These are phyloP conservation scores for Clavelina lepadiformis DNA, from an alignment of 23 tunicate species.

Conservation along the genomic window DNA sequence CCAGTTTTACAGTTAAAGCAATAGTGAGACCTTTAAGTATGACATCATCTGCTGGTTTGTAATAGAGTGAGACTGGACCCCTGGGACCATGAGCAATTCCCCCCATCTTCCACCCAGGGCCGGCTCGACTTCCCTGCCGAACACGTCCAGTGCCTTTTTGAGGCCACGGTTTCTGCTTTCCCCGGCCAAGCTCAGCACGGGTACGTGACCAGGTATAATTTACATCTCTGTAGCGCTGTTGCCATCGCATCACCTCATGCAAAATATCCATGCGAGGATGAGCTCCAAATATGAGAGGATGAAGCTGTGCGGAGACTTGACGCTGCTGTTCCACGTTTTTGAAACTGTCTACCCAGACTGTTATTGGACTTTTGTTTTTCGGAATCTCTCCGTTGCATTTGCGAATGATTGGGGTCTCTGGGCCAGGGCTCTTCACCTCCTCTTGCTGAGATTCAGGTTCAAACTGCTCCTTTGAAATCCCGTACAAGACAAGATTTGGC, in stretches of 20 bases:
- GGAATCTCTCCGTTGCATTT: slow-evolving; percentile 14
- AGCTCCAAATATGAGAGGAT: slow-evolving; percentile 57
- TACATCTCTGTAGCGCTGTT: slow-evolving; percentile 60
- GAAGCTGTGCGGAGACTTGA: slow-evolving; percentile 29
- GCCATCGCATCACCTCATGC: slow-evolving; percentile 76
- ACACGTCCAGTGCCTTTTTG: slow-evolving; percentile 75
- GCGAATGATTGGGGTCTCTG: slow-evolving; percentile 14
- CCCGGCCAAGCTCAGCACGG: slow-evolving; percentile 75
- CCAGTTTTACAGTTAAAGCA: slow-evolving; percentile 52
- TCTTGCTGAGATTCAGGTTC: background rate
- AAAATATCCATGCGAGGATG: slow-evolving; percentile 84
- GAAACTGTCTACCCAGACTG: slow-evolving; percentile 43
- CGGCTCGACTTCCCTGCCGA: slow-evolving; percentile 58
- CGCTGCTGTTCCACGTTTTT: background rate
- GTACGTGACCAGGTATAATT: slow-evolving; percentile 74
- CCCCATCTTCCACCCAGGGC: slow-evolving; percentile 78
- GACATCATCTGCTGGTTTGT: slow-evolving; percentile 21
- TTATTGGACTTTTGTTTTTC: slow-evolving; percentile 12
- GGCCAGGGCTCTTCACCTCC: slow-evolving; percentile 14
- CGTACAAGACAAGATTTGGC: slow-evolving; percentile 20
- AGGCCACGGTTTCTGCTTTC: slow-evolving; percentile 80
- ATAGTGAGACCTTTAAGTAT: slow-evolving; percentile 42
- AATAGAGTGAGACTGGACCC: slow-evolving; percentile 66
- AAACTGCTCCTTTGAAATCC: slow-evolving; percentile 19
- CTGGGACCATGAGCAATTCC: slow-evolving; percentile 90